phyloP scores from a whole-genome alignment of 1,140 invertebrate genomes.

The Hycleus phaleratus region DNA sequence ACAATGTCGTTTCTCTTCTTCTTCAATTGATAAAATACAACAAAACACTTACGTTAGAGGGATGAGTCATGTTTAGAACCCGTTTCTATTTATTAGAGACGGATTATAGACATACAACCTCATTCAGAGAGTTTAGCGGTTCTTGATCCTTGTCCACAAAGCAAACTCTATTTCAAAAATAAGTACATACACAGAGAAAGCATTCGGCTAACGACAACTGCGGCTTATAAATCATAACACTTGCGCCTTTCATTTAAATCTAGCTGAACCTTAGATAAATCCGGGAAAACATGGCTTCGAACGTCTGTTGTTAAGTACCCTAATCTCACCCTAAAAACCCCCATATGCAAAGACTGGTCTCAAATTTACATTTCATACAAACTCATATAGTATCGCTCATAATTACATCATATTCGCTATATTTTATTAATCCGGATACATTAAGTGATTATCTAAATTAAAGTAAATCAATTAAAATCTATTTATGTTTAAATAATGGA shows the following conservation, averaged over 20 bases:
- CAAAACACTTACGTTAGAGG: constrained; percentile 4
- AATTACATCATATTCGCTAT: constrained; percentile 4
- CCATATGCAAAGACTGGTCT: constrained; percentile 21
- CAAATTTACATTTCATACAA: constrained; percentile 13
- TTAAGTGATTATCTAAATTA: no score
- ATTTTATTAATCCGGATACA: background rate
- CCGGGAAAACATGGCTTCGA: constrained; percentile 17
- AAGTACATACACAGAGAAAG: constrained; percentile 12
- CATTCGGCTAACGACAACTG: constrained; percentile 17
- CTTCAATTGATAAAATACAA: constrained; percentile 20
- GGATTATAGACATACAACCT: constrained; percentile 19
- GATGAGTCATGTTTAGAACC: constrained; percentile 11
- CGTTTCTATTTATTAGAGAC: constrained; percentile 19
- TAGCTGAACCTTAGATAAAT: constrained; percentile 26
- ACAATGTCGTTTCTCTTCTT: constrained; percentile 17
- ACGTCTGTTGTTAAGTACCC: constrained; percentile 22
- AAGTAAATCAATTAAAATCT: no score
- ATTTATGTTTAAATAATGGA: no score
- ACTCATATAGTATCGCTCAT: constrained; percentile 8
- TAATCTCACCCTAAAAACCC: constrained; percentile 25
- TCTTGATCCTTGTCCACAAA: constrained; percentile 22
- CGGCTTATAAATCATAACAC: constrained; percentile 23
- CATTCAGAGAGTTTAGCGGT: constrained; percentile 12
- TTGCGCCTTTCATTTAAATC: constrained; percentile 24
- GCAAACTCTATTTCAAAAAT: constrained; percentile 15